phyloP scores from a whole-genome alignment of 1,140 invertebrate genomes.

The Drosophila sechellia region DNA sequence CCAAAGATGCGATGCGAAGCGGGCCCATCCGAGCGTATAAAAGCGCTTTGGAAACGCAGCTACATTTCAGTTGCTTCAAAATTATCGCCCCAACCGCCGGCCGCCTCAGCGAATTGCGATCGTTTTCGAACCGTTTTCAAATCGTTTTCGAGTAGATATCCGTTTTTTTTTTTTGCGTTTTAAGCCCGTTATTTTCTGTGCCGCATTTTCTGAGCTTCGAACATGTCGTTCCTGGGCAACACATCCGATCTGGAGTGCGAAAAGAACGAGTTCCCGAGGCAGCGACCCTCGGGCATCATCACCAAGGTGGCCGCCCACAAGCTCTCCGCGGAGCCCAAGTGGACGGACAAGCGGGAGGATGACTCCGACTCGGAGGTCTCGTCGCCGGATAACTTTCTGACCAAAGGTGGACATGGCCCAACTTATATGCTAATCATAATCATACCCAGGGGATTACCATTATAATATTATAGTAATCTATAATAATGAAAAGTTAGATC shows the following conservation, averaged over 20 bases:
- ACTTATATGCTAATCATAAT: background rate
- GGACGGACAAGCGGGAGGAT: slow-evolving; percentile 84
- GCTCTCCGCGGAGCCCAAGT: slow-evolving; percentile 77
- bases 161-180: slow-evolving; percentile 16
- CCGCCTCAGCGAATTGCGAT: slow-evolving; percentile 7
- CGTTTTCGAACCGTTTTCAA: slow-evolving; percentile 15
- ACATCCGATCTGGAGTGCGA: slow-evolving; percentile 83
- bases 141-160: background rate
- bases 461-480: background rate
- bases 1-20: slow-evolving; percentile 47
- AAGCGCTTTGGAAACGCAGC: slow-evolving; percentile 56
- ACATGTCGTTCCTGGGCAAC: slow-evolving; percentile 83
- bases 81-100: slow-evolving; percentile 51
- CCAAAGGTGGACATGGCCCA: slow-evolving; percentile 85
- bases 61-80: slow-evolving; percentile 75
- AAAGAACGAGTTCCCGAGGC: slow-evolving; percentile 76
- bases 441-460: background rate
- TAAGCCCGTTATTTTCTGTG: background rate
- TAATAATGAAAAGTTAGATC: too few relatives aligned
- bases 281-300: slow-evolving; percentile 73
- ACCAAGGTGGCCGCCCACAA: slow-evolving; percentile 80
- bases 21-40: slow-evolving; percentile 61
- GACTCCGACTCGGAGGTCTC: slow-evolving; percentile 88
- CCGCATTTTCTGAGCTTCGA: background rate
- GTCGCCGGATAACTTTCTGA: slow-evolving; percentile 88